Base-by-base conservation (phyloP, 2,797 vertebrate genomes). In the Rhinella marina region DNA sequence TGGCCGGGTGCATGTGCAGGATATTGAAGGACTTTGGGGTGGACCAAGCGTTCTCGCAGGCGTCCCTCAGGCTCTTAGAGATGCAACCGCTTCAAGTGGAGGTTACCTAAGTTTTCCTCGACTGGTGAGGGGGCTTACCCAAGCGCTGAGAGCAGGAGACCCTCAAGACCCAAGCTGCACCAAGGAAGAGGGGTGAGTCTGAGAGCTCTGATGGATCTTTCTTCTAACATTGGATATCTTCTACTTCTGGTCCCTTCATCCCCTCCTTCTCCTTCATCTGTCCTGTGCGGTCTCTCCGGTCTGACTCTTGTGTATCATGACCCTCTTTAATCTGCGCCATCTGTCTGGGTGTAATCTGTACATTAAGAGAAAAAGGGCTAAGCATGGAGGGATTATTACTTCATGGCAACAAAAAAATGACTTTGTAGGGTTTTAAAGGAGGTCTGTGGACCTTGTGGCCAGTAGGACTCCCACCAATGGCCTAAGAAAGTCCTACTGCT, bases 41-140 rank as follows among this genome's bases (percentile, higher is more conserved):
- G 88, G 85, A 19, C 84, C 85, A 0, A 88, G 57, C 13, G 77
- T 89, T 7, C 91, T 90, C 0, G 41, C 86, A 0, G 88, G 90
- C 23, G 88, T 91, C 6, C 82, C 91, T 7, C 90, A 89, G 1
- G 89, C 91, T 41, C 85, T 92, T 8, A 89, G 80, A 61, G 89
- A 90, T 11, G 91, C 86, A 8, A 90, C 91, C 0, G 90, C 77
- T 56, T 89, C 90, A 6, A 85, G 85, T 6, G 87, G 91, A 41
- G 91, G 91, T 13, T 91, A 87, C 70, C 88, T 91, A 64, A 91
- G 90, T 75, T 91, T 91, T 25, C 90, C 90, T 48, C 86, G 90
- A 13, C 76, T 92, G 13, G 89, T 92, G 88, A 90, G 82, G 7
- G 91, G 90, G 2, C 77, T 92, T 56, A 81, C 87, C 2, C 88